These are phyloP conservation scores for Acanthiza pusilla DNA, from an alignment of 2,797 vertebrate genomes.

Conservation along the genomic window DNA sequence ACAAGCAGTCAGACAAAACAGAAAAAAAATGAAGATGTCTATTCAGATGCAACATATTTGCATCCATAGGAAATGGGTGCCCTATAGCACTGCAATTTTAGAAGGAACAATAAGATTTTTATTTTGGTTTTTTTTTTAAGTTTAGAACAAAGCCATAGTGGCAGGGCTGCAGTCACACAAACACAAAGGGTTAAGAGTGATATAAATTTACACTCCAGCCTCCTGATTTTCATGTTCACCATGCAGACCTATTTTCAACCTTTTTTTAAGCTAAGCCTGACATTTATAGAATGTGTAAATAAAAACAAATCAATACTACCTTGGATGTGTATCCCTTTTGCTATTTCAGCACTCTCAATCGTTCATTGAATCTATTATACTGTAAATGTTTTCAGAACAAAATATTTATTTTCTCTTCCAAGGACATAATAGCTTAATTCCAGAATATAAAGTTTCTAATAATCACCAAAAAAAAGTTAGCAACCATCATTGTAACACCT, in stretches of 20 bases:
- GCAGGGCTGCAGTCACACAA: neutral
- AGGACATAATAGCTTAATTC: neutral
- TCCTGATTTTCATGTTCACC: neutral
- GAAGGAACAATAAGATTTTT: neutral
- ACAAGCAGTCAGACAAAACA: neutral
- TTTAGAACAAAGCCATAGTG: neutral
- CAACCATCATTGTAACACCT: neutral
- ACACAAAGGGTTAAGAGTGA: neutral
- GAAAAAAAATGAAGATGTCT: neutral
- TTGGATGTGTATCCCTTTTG: neutral
- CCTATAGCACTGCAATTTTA: neutral
- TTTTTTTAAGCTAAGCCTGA: neutral
- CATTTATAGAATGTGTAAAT: neutral
- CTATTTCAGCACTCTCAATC: neutral
- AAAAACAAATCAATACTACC: neutral
- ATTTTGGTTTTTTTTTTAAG: neutral
- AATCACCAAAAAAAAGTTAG: neutral
- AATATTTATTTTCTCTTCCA: neutral
- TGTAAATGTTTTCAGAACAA: neutral
- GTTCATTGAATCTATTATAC: neutral
- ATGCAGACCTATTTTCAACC: neutral
- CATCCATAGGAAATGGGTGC: neutral
- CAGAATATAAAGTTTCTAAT: neutral
- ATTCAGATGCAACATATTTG: accelerated
- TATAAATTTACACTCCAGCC: no score